Base-by-base conservation (phyloP, 2,797 vertebrate genomes). In the Melanotaenia maccullochi region DNA sequence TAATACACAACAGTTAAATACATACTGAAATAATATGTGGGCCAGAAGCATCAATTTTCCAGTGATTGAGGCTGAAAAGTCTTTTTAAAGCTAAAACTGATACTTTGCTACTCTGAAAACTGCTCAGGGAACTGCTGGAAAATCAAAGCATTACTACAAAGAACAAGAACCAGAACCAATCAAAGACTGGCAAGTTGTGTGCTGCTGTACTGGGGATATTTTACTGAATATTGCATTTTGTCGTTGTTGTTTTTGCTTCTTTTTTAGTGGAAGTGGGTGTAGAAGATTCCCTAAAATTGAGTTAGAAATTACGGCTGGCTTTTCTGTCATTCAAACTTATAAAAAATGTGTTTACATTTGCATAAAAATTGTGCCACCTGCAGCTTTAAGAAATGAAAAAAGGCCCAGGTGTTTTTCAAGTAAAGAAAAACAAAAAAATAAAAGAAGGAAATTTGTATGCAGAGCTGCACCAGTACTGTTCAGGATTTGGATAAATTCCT, bases 321-420 rank as follows among this genome's bases (percentile, higher is more conserved):
- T 85, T 64, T 78, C 61, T 72, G 56, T 73, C 42, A 69, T 74
- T 76, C 25, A 5, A 20, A 67, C 49, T 57, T 71, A 75, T 68
- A 69, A 79, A 78, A 30, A 68, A 44, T 65, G 72, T 63, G 35
- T 72, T 67, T 11, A 13, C 67, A 81, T 85, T 86, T 78, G 44
- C 75, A 82, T 79, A 78, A 73, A 79, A 84, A 81, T 18, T 11
- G 2, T 58, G 49, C 65, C 75, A 75, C 3, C 22, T 81, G 84
- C 68, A 36, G 79, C 65, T 82, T 64, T 33, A 74, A 77, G 79
- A 81, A 73, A 67, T 55, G 71, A 75, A 59, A 84, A 88, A 71
- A 44, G 68, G 71, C 68, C 33, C 58, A 64, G 59, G 76, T 87
- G 75, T 62, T 75, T 73, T 78, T 51, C 32, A 51, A 71, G 60